These are phyloP conservation scores for Callipepla squamata DNA, from an alignment of 2,113 vertebrate genomes.

Conservation along the genomic window DNA sequence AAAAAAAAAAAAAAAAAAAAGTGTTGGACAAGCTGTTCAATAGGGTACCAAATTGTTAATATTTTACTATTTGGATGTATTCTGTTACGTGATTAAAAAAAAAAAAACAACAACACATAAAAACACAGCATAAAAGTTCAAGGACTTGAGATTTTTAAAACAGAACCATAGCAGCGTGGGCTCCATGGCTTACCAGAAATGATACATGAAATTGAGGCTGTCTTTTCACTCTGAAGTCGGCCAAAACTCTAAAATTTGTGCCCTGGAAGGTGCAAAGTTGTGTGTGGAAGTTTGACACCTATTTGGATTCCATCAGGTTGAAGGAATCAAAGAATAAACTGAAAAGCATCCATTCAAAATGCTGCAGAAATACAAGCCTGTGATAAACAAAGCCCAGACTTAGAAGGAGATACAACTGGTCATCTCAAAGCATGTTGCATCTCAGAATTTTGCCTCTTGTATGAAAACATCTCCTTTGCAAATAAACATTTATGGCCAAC, in stretches of 20 bases:
- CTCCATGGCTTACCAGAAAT: not conserved
- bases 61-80: not conserved
- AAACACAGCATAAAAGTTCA: not conserved
- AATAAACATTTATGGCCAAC: not conserved
- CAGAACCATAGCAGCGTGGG: not conserved
- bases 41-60: not conserved
- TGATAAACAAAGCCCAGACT: not conserved
- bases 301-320: not conserved
- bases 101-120: not conserved
- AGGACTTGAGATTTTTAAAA: not conserved
- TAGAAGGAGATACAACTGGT: accelerated
- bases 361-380: not conserved
- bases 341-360: not conserved
- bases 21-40: not conserved
- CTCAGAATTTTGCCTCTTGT: not conserved
- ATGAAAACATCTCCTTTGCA: not conserved
- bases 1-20: too few species aligned
- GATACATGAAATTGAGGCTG: not conserved
- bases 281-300: not conserved
- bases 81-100: not conserved
- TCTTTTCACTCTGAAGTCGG: not conserved
- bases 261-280: accelerated
- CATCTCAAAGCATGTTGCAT: not conserved
- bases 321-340: not conserved
- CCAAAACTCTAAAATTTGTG: not conserved